Base-by-base conservation (phyloP, 1,140 invertebrate genomes). In the Fopius arisanus region DNA sequence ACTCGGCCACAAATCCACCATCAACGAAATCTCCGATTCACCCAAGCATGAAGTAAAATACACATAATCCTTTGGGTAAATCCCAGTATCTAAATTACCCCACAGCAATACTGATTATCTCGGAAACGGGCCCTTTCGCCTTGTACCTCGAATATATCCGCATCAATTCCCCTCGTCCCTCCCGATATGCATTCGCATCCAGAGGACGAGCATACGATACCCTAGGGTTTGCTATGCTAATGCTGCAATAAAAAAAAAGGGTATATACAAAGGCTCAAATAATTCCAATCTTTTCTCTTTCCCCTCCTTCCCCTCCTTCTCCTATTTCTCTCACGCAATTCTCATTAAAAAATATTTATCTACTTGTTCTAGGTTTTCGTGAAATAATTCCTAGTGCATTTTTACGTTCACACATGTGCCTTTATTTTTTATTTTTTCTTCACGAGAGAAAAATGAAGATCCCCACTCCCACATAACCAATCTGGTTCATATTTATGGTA, bases 81-180 rank as follows among this genome's bases (percentile, higher is more conserved):
- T 59, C 19, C 19, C 54, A 26, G 54, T 59, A 59, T 59, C 54
- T 59, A 59, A 59, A 59, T 59, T 59, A 59, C 54, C 12, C 23
- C 33, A 37, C 33, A 37, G 3, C 33, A 37, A 7, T 59, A 6
- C 10, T 59, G 10, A 59, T 59, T 59, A 26, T 59, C 23, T 26
- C 26, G 16, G n/a, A 12, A 16, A 48, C 7, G 43, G 33, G 33
- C 3, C 33, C 43, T 2, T 48, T 16, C 43, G 10, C 43, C 2
- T 37, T 16, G n/a, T 48, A 19, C n/a, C 43, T 48, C 5, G 14
- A 48, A 48, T 48, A 48, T 48, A 48, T 48, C 43, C n/a, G 2
- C 43, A 48, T 37, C 7, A 1, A 37, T 37, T 33, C 9, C 33
- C 33, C 33, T n/a, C n/a, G 7, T 37, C 33, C 33, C 9, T 59